These are phyloP conservation scores for Alouatta caraya DNA, from an alignment of 2,797 vertebrate species.

Conservation along the genomic window DNA sequence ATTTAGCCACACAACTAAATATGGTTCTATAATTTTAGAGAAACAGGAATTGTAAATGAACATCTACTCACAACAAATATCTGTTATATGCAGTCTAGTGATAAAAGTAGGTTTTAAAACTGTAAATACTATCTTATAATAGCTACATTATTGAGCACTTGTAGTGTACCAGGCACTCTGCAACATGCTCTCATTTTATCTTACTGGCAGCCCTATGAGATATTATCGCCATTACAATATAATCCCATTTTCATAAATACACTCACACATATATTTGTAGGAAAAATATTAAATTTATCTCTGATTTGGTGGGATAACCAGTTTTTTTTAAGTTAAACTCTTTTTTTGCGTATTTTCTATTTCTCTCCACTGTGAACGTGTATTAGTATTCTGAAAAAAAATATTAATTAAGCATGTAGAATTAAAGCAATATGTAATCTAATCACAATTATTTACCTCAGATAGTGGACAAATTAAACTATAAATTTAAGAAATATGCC, in stretches of 20 bases:
- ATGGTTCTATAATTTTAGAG: neutral
- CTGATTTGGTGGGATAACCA: neutral
- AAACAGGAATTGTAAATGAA: neutral
- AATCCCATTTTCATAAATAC: conserved; percentile 48
- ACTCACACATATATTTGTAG: neutral
- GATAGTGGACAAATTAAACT: neutral
- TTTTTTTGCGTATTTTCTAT: neutral
- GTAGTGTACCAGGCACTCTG: neutral
- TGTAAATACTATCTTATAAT: neutral
- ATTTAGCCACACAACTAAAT: neutral
- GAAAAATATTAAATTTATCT: conserved; percentile 28
- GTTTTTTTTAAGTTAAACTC: conserved; percentile 8
- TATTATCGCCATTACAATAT: neutral
- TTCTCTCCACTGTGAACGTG: neutral
- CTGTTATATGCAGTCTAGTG: neutral
- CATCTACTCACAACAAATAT: neutral
- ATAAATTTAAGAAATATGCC: neutral
- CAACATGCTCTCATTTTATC: neutral
- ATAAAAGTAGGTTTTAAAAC: conserved; percentile 14
- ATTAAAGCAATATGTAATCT: conserved; percentile 5
- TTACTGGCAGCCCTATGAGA: neutral
- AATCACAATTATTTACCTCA: neutral
- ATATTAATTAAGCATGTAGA: conserved; percentile 41
- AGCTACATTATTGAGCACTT: neutral
- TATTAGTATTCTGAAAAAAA: neutral